phyloP scores from a whole-genome alignment of 2,888 invertebrate genomes.

The Callyntrura sp. region DNA sequence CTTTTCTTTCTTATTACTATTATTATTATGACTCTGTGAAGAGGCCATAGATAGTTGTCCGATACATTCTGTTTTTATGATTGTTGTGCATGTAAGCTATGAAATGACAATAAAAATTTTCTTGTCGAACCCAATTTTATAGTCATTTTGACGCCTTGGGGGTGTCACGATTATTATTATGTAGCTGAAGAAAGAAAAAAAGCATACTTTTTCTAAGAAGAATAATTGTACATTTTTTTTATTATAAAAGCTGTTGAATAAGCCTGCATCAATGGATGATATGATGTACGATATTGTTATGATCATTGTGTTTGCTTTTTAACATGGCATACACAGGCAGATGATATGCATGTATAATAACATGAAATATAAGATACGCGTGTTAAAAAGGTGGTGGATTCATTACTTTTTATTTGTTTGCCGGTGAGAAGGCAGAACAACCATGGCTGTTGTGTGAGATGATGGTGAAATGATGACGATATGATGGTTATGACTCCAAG shows the following conservation, averaged over 20 bases:
- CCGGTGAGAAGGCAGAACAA: slow-evolving; percentile 19
- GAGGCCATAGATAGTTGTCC: slow-evolving; percentile 51
- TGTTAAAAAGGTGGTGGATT: slow-evolving; percentile 43
- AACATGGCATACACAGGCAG: no score
- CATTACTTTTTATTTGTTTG: slow-evolving; percentile 64
- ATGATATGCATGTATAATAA: background rate
- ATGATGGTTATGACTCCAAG: slow-evolving; percentile 34
- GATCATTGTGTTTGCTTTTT: slow-evolving; percentile 60
- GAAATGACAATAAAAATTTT: slow-evolving; percentile 65
- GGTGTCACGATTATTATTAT: slow-evolving; percentile 69
- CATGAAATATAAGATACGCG: slow-evolving; percentile 39
- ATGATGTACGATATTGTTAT: slow-evolving; percentile 33
- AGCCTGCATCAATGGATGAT: background rate
- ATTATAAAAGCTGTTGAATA: background rate
- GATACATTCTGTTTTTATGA: slow-evolving; percentile 39
- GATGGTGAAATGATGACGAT: no score
- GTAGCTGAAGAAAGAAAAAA: slow-evolving; percentile 1
- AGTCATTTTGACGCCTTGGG: slow-evolving; percentile 67
- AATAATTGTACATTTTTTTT: slow-evolving; percentile 6
- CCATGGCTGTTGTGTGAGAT: no score
- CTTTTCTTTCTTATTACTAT: slow-evolving; percentile 11
- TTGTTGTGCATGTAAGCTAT: slow-evolving; percentile 36
- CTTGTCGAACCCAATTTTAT: slow-evolving; percentile 71
- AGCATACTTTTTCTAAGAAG: background rate
- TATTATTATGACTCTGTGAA: slow-evolving; percentile 6